Evolutionary conservation across 2,113 vertebrate species (phyloP), one percentile per base, ranked within the genome.

Genomic region (Porphyrio hochstetteri): DNA sequence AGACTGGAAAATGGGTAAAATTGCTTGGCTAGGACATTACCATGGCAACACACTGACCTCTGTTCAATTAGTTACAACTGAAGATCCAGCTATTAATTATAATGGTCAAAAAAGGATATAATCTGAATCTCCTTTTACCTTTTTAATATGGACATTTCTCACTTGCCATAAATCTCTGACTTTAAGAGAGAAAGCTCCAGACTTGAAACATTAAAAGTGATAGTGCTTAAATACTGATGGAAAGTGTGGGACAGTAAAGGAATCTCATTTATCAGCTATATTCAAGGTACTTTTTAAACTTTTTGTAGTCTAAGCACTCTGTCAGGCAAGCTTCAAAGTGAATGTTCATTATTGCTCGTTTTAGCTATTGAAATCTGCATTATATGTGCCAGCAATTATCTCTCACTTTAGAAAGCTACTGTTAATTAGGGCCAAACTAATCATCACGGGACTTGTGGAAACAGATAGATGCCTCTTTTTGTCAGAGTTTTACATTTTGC

Each of bases 1-100:
- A 98, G 98, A 98, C 97, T 98, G 96, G 98, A 98, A 98, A 98
- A 98, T 97, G 97, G 97, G 96, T 97, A 98, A 98, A 98, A 98
- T 96, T 97, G 96, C 98, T 98, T 96, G 96, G 94, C 97, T 98
- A 97, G 97, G 97, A 98, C 91, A 98, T 98, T 98, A 83, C 98
- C 97, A 98, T 98, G 93, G 97, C 94, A 98, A 98, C 98, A 94
- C 79, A 88, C 93, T 98, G 97, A 98, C 98, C 98, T 98, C 94
- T 5, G 5, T 96, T 98, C 98, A 98, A 97, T 98, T 98, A 98
- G 97, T 97, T 97, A 97, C 95, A 94, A 97, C 88, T 93, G 89
- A 98, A 98, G 98, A 98, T 97, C 95, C 96, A 96, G 94, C 97
- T 98, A 98, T 98, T 98, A 98, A 99, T 98, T 98, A 98, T 97